Evolutionary conservation across 2,797 vertebrate genomes (phyloP), one percentile per base, ranked within the genome.

Genomic region (Enteromius thamalakanensis): DNA sequence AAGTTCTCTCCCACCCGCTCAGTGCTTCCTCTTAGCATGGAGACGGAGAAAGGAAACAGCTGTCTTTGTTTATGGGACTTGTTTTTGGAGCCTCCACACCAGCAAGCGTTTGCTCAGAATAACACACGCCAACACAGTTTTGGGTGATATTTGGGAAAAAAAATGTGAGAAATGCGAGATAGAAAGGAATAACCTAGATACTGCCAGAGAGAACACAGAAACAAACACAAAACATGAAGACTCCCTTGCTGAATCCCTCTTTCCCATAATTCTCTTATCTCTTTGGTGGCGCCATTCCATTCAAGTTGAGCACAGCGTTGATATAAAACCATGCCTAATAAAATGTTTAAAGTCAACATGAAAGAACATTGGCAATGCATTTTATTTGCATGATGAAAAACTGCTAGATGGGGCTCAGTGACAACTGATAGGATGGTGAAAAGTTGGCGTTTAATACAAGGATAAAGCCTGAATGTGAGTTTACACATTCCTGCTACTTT

Each of bases 61-160:
- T 93, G 92, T 89, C 89, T 92, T 89, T 94, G 92, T 94, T 93
- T 93, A 93, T 80, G 84, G 37, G 85, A 76, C 68, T 79, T 88
- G 85, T 87, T 84, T 86, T 83, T 67, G 62, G 67, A 83, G 74
- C 81, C 81, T 69, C 64, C 70, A 67, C 47, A 53, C 84, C 76
- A 83, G 83, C 85, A 75, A 81, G 58, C 76, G 2, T 79, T 84
- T 81, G 78, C 53, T 85, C 65, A 76, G 87, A 93, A 91, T 90
- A 93, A 93, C 88, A 89, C 89, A 89, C 88, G 80, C 90, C 90
- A 84, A 91, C 89, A 86, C 88, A 87, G 86, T 84, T 76, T 84
- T 55, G 62, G 29, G 53, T 67, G 79, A 72, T 83, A 70, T 86
- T 76, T 83, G 53, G 55, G 45, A 47, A 58, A 67, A 40, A 62